Evolutionary conservation across 2,888 invertebrate species (phyloP), one percentile per base, ranked within the genome.

Genomic region (Uloborus plumipes): DNA sequence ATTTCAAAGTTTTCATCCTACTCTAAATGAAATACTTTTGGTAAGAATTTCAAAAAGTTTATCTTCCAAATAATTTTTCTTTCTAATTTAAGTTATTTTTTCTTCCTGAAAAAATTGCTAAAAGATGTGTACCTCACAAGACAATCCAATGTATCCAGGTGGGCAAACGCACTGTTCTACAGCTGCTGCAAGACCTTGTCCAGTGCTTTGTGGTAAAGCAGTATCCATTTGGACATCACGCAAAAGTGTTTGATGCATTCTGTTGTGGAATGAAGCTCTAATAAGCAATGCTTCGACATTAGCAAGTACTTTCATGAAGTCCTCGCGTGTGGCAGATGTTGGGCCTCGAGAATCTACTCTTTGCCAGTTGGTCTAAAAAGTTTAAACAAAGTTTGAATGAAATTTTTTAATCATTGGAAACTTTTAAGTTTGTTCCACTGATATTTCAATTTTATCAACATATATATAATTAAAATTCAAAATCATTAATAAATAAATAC

Each of bases 151-250:
- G 87, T 91, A 91, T 9, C 91, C 91, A 7, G 89, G 88, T 6
- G 91, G 91, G 85, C 91, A 91, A 9, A 85, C 85, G 87, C 91
- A 91, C 64, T 90, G 88, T 86, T 91, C 91, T 22, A 91, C 90
- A 82, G 90, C 88, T 18, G 85, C 87, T n/a, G 90, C 90, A 26
- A 88, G 86, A 51, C 88, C 88, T 71, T 89, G 89, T 22, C 89
- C 89, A 2, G 93, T 92, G 64, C 91, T 90, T 66, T 92, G 92
- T 55, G 92, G 91, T 0, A 93, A 92, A 0, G 96, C 95, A 2
- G 94, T 94, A 86, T 98, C 97, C 89, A 98, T 91, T 26, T 93
- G 92, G 0, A 99, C 94, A 88, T 97, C 95, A 80, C 94, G 93
- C 62, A 99, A 92, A 67, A 92, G 92, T 1, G 91, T 90, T 0